Base-by-base conservation (phyloP, 2,797 vertebrate species). In the Leontopithecus rosalia region DNA sequence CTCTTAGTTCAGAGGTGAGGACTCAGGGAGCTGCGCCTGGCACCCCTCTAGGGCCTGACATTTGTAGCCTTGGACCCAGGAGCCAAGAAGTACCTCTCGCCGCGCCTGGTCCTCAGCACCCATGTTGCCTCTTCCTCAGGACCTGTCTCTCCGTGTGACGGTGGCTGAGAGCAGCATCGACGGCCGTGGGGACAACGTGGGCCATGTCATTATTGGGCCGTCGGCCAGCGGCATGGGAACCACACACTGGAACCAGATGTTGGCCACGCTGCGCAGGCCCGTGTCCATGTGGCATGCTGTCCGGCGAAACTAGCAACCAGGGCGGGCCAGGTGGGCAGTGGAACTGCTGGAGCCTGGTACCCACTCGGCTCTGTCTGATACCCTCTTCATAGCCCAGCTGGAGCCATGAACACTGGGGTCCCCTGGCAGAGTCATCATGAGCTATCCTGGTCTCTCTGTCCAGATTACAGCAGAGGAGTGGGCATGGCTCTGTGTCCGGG, bases 241-340 rank as follows among this genome's bases (percentile, higher is more conserved):
- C 98, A 99, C 99, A 24, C 99, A 99, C 98, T 99, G 99, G 99
- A 99, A 99, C 99, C 99, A 99, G 99, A 99, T 99, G 99, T 97
- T 99, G 98, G 99, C 99, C 91, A 99, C 99, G 0, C 98, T 99
- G 96, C 99, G 99, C 97, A 99, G 99, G 96, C 99, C 99, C 0
- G 99, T 99, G 96, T 99, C 99, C 97, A 99, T 99, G 99, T 99
- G 99, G 99, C 99, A 99, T 98, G 99, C 99, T 0, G 98, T 99
- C 48, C 99, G 99, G 96, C 98, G 99, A 98, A 99, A 99, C 97
- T 99, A 99, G 98, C 36, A 33, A 48, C 80, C 7, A 8, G 75
- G 30, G 7, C 52, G 80, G 92, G 73, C 88, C 43, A 1, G 55
- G 75, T 10, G 30, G 95, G 91, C 82, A 24, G 46, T 3, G 20